Evolutionary conservation across 2,888 invertebrate genomes (phyloP), one percentile per base, ranked within the genome.

Genomic region (Orchesella flavescens): DNA sequence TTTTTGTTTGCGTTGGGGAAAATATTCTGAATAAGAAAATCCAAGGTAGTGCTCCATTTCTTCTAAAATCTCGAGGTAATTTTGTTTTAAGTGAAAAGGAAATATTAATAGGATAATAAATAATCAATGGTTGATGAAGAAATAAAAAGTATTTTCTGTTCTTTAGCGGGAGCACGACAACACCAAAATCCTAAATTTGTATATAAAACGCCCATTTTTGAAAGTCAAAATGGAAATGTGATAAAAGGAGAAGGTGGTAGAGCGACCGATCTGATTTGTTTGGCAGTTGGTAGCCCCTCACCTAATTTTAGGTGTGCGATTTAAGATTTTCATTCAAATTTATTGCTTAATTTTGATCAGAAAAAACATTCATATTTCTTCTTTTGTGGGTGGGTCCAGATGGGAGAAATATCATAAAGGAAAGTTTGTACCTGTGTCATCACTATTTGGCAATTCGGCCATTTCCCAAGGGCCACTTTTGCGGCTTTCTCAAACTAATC

Each of bases 1-100:
- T 87, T 12, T 87, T 84, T 57, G 86, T 87, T 12, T 87, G 87
- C 68, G 84, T 84, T 15, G 85, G 82, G 17, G 69, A 83, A 72
- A 86, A 83, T 68, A 57, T 57, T 1, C 82, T 87, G 1, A 87
- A 86, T 61, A 78, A 76, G 15, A 86, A 85, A 74, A 83, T 71
- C 43, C 83, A 84, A 71, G 75, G 86, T 17, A 87, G 87, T 34
- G 17, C 78, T 19, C 86, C 86, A 0, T 87, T 84, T 65, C 61
- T 87, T 17, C 74, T 87, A 49, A 87, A 87, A 80, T 71, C 84
- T 3, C 82, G 59, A 53, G 61, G 61, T 61, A 24, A 34, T n/a
- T n/a, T n/a, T n/a, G n/a, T n/a, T n/a, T n/a, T n/a, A n/a, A n/a
- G n/a, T n/a, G n/a, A n/a, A n/a, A n/a, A n/a, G n/a, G n/a, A n/a